A percentile compares a stretch with the other conserved stretches of the same genome.
phyloP scores from a whole-genome alignment of 2,888 invertebrate genomes.

The Phalera bucephala region DNA sequence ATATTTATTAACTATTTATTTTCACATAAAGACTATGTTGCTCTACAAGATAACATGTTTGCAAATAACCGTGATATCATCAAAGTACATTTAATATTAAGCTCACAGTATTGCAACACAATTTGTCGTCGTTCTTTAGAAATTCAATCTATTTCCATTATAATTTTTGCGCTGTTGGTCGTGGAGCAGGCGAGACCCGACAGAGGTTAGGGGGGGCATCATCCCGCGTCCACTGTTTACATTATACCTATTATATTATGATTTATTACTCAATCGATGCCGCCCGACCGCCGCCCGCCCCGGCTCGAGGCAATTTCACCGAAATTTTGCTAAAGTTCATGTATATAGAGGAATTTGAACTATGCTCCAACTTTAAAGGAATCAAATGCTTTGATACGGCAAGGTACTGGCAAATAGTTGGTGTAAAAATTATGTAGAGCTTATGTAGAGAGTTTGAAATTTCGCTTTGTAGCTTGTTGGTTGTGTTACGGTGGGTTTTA shows the following conservation, averaged over 20 bases:
- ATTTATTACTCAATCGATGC: conserved; percentile 78
- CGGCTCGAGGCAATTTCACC: conserved; percentile 54
- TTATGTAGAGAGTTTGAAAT: conserved; percentile 12
- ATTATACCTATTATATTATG: conserved; percentile 75
- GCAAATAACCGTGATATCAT: no score
- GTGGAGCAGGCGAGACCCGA: conserved; percentile 26
- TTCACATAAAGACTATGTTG: no score
- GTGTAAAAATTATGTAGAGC: conserved; percentile 29
- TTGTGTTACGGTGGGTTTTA: conserved; percentile 4
- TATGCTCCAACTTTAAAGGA: conserved; percentile 64
- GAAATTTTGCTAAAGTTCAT: conserved; percentile 65
- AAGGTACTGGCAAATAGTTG: conserved; percentile 33
- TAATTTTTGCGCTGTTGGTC: conserved; percentile 34
- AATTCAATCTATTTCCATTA: not conserved
- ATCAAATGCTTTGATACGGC: conserved; percentile 66
- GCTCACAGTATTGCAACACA: conserved; percentile 35
- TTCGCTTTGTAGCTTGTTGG: conserved; percentile 18
- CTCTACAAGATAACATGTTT: no score
- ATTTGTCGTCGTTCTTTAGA: not conserved
- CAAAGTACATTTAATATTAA: no score
- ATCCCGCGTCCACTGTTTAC: conserved; percentile 64
- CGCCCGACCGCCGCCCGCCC: conserved; percentile 26
- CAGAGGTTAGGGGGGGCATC: conserved; percentile 36
- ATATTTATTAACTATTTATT: no score
- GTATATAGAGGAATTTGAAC: conserved; percentile 68